A percentile compares a stretch with the other conserved stretches of the same genome.
Evolutionary conservation across 2,888 invertebrate species (phyloP).

Genomic region (Fabriciana adippe): DNA sequence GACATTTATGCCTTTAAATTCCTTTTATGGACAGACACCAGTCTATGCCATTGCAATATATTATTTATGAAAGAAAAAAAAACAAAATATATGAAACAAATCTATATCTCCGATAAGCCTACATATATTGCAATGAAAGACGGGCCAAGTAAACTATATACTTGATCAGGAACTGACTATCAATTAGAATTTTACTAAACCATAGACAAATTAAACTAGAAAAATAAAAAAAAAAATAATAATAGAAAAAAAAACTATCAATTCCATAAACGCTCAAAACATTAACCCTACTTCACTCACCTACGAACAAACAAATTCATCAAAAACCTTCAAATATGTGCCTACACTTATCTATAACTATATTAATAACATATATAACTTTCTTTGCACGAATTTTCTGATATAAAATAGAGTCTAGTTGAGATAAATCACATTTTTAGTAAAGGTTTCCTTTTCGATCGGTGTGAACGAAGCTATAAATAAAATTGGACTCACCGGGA

Average conservation of each 20-base stretch:
- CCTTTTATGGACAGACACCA: slow-evolving; percentile 10
- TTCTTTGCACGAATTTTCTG: slow-evolving; percentile 1
- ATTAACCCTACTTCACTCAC: background rate
- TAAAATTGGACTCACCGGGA: background rate
- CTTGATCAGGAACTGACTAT: slow-evolving; percentile 12
- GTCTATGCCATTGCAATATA: slow-evolving; percentile 12
- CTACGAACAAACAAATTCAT: background rate
- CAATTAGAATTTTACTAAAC: slow-evolving; percentile 2
- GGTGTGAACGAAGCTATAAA: slow-evolving; percentile 64
- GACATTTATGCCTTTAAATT: slow-evolving; percentile 15
- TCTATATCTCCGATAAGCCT: background rate
- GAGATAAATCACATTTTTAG: slow-evolving; percentile 70
- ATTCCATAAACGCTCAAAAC: too few relatives aligned
- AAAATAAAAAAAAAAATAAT: too few relatives aligned
- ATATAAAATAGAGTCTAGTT: slow-evolving; percentile 7
- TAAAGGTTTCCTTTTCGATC: slow-evolving; percentile 46
- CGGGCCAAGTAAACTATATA: slow-evolving; percentile 8
- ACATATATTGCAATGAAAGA: slow-evolving; percentile 12
- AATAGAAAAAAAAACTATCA: too few relatives aligned
- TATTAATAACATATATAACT: slow-evolving; percentile 5
- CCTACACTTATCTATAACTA: slow-evolving; percentile 11
- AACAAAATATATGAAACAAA: background rate
- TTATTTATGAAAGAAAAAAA: background rate
- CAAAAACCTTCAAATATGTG: slow-evolving; percentile 7
- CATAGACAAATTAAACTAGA: too few relatives aligned